A percentile compares a stretch with the other conserved stretches of the same genome.
Conservation (phyloP, 1,140 invertebrate species). For the Diachasma alloeum region DNA sequence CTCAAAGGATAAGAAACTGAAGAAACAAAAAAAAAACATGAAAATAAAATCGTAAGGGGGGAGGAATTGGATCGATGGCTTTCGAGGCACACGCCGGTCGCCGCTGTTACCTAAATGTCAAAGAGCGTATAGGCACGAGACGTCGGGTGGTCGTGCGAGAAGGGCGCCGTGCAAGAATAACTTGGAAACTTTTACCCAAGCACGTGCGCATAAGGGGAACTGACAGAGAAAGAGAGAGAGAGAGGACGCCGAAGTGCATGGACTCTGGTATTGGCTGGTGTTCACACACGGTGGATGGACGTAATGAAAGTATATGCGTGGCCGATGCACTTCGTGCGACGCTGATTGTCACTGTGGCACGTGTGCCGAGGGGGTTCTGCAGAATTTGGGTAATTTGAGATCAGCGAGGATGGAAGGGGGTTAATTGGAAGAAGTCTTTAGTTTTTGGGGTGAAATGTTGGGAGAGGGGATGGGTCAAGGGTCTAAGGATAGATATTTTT, state of each 20-base stretch:
- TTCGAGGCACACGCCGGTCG: neutral
- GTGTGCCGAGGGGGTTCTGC: neutral
- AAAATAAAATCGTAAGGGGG: neutral
- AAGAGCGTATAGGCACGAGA: constrained; percentile 3
- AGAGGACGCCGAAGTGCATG: neutral
- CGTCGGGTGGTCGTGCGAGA: constrained; percentile 1
- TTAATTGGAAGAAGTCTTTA: no score
- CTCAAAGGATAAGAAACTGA: neutral
- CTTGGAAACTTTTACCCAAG: neutral
- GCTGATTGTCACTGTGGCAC: neutral
- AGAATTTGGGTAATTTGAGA: neutral
- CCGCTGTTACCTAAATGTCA: neutral
- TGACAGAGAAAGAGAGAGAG: neutral
- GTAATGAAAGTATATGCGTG: neutral
- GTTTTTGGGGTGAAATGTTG: no score
- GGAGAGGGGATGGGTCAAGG: no score
- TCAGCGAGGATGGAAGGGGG: neutral
- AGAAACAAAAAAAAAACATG: constrained; percentile 2
- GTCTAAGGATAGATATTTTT: no score
- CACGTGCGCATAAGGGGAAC: neutral
- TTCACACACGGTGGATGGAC: neutral
- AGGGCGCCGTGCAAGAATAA: neutral
- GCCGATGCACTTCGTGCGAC: neutral
- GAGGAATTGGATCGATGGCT: constrained; percentile 14
- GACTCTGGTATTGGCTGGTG: neutral